Conservation (phyloP, 2,888 invertebrate genomes). For the Philereme vetulata region DNA sequence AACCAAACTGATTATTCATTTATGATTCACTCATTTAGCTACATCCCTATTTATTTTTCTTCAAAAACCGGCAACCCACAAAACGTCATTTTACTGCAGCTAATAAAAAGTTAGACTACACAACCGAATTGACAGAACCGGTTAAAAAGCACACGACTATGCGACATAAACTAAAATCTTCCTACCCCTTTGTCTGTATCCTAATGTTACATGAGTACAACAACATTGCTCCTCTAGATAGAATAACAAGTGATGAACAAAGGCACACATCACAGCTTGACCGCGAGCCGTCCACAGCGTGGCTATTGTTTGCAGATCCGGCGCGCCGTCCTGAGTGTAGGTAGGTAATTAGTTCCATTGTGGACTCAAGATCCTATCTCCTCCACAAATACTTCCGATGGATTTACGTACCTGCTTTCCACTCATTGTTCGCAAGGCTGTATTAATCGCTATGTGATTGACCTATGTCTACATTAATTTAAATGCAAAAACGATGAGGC, state of each 20-base stretch:
- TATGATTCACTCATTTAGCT: too few species aligned
- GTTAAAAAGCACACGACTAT: too few species aligned
- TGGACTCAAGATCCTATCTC: slow-evolving; percentile 72
- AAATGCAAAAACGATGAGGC: slow-evolving; percentile 4
- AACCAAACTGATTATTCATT: too few species aligned
- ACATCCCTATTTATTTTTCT: too few species aligned
- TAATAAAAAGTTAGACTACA: too few species aligned
- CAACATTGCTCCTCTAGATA: slow-evolving; percentile 20
- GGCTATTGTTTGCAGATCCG: slow-evolving; percentile 69
- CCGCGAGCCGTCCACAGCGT: slow-evolving; percentile 49
- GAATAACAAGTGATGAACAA: slow-evolving; percentile 60
- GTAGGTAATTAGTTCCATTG: slow-evolving; percentile 82
- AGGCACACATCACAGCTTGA: slow-evolving; percentile 51
- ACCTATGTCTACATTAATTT: slow-evolving; percentile 16
- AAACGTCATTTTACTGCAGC: too few species aligned
- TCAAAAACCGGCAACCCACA: too few species aligned
- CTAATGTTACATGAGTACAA: not conserved
- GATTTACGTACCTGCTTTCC: slow-evolving; percentile 77
- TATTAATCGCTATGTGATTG: slow-evolving; percentile 42
- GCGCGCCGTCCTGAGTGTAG: slow-evolving; percentile 57
- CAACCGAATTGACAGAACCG: too few species aligned
- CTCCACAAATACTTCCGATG: slow-evolving; percentile 74
- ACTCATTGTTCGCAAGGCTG: slow-evolving; percentile 66
- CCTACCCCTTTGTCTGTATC: too few species aligned
- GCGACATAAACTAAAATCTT: too few species aligned